A percentile compares a stretch with the other conserved stretches of the same genome.
phyloP scores from a whole-genome alignment of 2,113 vertebrate genomes.

The Poeciliopsis prolifica region DNA sequence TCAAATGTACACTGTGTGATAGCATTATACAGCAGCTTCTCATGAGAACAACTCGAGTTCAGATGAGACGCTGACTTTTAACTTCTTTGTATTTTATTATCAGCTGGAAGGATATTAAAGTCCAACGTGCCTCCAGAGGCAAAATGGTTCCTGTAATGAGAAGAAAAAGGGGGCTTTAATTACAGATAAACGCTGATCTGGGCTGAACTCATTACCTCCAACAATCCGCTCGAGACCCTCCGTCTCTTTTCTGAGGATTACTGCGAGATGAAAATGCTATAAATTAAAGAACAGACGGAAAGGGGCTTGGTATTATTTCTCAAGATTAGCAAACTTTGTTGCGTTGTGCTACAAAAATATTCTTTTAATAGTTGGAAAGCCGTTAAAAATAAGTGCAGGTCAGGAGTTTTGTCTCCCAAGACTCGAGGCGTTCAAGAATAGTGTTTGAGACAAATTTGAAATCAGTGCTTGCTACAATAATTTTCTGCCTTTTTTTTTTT shows the following conservation, averaged over 20 bases:
- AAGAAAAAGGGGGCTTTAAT: slow-evolving; percentile 50
- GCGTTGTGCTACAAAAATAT: neutral
- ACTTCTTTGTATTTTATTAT: neutral
- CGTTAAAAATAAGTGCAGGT: neutral
- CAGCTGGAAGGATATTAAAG: slow-evolving; percentile 2
- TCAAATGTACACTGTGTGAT: neutral
- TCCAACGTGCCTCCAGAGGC: neutral
- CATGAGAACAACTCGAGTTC: neutral
- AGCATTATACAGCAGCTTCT: neutral
- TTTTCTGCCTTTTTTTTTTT: too few species aligned
- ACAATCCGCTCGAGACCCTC: slow-evolving; percentile 37
- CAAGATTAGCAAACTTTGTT: neutral
- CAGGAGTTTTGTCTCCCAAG: neutral
- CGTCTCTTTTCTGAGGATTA: slow-evolving; percentile 1
- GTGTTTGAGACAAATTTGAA: neutral
- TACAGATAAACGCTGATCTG: slow-evolving; percentile 51
- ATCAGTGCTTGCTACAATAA: too few species aligned
- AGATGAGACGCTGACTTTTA: neutral
- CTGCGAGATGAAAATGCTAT: neutral
- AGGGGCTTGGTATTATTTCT: neutral
- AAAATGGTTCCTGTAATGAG: slow-evolving; percentile 42
- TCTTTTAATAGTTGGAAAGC: neutral
- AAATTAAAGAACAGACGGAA: neutral
- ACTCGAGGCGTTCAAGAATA: neutral
- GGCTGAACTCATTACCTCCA: slow-evolving; percentile 53